Base-by-base conservation (phyloP, 2,113 vertebrate species). In the Ophthalmotilapia sp. region DNA sequence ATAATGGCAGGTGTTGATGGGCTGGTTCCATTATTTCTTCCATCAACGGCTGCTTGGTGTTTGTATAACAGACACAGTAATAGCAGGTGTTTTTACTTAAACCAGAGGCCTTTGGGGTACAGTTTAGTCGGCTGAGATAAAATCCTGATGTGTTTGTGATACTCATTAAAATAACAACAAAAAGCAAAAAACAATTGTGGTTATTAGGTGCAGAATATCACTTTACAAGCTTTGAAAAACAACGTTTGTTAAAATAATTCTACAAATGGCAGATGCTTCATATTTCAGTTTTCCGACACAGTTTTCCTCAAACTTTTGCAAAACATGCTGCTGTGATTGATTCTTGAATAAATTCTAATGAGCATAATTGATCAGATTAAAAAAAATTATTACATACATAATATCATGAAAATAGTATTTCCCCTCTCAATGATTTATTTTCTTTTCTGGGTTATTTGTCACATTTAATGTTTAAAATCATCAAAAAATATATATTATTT, bases 1-100 rank as follows among this genome's bases (percentile, higher is more conserved):
- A 88, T 92, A 90, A 95, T 92, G 90, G 91, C 42, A n/a, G 81
- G 73, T 33, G 89, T 40, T 92, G 91, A 90, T 89, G 84, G 87
- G 54, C 42, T 73, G 58, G 42, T 83, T 91, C 86, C 92, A 93
- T 94, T 93, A 93, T 89, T 84, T 86, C 82, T 79, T 55, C 90
- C 86, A 90, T 91, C 93, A 90, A 92, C 36, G 47, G 88, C 65
- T 80, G 81, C 53, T 62, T 49, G 77, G 14, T 91, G 84, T 90
- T 92, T 90, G 62, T 86, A 3, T 83, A 75, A 62, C 83, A 82
- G 65, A 62, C 62, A 36, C 42, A 14, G 77, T 83, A 86, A 89
- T 90, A 79, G 88, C 6, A 42, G 54, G 31, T 83, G 75, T 84
- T 90, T 86, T 80, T 65, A 51, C 85, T 82, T 84, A 14, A 47